These are phyloP conservation scores for Oceanodroma tethys DNA, from an alignment of 2,113 vertebrate genomes.

Conservation along the genomic window DNA sequence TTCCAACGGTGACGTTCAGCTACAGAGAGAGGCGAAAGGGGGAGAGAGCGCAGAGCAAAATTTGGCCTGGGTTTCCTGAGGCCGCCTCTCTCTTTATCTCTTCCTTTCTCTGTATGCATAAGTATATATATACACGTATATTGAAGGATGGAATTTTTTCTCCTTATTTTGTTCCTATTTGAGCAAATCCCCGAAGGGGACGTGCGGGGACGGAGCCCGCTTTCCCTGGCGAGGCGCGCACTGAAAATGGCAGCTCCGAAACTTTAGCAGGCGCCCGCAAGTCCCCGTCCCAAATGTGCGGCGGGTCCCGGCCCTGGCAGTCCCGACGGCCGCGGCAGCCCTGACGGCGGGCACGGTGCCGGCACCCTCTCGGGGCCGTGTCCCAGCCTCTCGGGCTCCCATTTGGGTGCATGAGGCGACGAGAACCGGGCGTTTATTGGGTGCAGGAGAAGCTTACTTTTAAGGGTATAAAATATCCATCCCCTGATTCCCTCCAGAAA, in stretches of 20 bases:
- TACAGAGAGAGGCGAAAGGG: not conserved
- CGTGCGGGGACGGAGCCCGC: fast-evolving
- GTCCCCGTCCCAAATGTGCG: not conserved
- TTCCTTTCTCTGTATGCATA: not conserved
- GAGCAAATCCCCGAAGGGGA: not conserved
- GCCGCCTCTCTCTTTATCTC: not conserved
- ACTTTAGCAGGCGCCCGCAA: not conserved
- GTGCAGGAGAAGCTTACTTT: not conserved
- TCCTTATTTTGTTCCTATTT: not conserved
- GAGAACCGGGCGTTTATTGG: not conserved
- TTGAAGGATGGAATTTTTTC: not conserved
- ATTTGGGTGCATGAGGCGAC: fast-evolving
- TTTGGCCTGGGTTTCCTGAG: slow-evolving; percentile 12
- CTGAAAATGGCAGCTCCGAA: not conserved
- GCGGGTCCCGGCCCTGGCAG: not conserved
- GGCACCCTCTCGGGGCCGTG: not conserved
- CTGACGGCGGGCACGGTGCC: not conserved
- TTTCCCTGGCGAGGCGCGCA: fast-evolving
- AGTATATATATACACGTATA: fast-evolving
- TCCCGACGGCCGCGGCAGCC: too few species aligned
- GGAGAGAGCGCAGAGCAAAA: not conserved
- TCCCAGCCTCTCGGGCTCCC: not conserved
- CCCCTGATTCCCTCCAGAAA: not conserved
- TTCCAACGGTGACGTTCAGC: slow-evolving; percentile 67
- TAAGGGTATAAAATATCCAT: not conserved